Evolutionary conservation across 2,113 vertebrate species (phyloP).

Genomic region (Cisticola juncidis): DNA sequence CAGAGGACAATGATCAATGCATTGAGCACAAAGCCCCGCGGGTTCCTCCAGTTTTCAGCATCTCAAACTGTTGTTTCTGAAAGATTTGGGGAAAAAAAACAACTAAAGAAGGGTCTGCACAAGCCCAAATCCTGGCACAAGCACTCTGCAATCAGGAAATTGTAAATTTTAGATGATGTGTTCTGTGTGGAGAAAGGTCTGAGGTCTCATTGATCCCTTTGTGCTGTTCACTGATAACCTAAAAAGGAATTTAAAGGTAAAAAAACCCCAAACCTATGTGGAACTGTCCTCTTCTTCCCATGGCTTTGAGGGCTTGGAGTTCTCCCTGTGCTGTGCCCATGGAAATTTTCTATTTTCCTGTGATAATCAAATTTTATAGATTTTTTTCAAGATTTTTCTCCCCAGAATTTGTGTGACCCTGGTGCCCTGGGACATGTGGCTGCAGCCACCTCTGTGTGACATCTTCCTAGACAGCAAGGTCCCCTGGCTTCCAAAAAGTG

Average conservation of each 20-base stretch:
- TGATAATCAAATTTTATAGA: background rate
- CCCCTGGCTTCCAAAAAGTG: background rate
- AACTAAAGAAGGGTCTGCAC: background rate
- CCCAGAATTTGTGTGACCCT: background rate
- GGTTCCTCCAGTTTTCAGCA: background rate
- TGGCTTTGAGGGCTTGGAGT: background rate
- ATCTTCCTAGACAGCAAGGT: background rate
- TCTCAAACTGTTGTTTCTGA: background rate
- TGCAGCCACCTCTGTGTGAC: background rate
- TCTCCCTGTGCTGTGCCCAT: background rate
- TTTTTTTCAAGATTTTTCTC: background rate
- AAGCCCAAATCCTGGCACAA: background rate
- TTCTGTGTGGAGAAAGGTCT: background rate
- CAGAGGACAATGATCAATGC: background rate
- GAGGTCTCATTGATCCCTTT: background rate
- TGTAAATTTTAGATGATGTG: background rate
- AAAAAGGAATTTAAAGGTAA: background rate
- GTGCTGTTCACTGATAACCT: background rate
- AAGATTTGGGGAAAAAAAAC: background rate
- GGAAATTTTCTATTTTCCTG: background rate
- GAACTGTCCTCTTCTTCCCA: background rate
- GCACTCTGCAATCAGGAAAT: background rate
- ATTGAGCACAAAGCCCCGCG: background rate
- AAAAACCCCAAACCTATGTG: accelerated
- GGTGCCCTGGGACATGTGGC: background rate